Evolutionary conservation across 2,113 vertebrate species (phyloP).

Genomic region (Corythornis madagascariensis): DNA sequence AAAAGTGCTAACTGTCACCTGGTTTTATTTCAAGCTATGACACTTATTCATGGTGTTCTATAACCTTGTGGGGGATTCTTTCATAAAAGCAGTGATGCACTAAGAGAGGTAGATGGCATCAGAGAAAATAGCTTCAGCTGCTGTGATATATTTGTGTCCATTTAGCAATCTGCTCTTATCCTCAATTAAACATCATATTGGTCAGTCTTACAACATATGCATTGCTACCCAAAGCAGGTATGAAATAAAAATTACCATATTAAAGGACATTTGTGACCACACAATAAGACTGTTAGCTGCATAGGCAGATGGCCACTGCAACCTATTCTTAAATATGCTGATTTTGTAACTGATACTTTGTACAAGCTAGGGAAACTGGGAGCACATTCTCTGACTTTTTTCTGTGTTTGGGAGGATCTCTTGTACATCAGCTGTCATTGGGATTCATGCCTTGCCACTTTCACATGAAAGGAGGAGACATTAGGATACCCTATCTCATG

Average conservation of each 20-base stretch:
- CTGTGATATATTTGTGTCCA: not conserved
- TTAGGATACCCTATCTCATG: not conserved
- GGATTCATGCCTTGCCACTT: not conserved
- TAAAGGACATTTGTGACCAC: not conserved
- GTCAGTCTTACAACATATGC: not conserved
- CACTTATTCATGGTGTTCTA: not conserved
- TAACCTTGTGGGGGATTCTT: not conserved
- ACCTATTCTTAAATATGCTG: not conserved
- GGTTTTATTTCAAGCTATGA: fast-evolving
- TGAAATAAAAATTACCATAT: not conserved
- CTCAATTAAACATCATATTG: not conserved
- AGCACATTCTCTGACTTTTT: not conserved
- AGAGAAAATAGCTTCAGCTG: not conserved
- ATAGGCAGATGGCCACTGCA: not conserved
- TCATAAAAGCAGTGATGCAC: not conserved
- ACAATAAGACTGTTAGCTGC: not conserved
- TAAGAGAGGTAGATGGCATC: not conserved
- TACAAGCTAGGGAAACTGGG: not conserved
- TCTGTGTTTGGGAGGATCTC: not conserved
- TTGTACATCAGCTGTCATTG: not conserved
- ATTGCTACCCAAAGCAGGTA: not conserved
- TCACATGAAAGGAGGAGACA: not conserved
- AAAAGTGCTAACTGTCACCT: not conserved
- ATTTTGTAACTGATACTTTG: not conserved
- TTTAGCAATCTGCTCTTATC: not conserved